Evolutionary conservation across 64 coral and sea anemone genomes (phyloP).

Genomic region (Cladopsammia gracilis): DNA sequence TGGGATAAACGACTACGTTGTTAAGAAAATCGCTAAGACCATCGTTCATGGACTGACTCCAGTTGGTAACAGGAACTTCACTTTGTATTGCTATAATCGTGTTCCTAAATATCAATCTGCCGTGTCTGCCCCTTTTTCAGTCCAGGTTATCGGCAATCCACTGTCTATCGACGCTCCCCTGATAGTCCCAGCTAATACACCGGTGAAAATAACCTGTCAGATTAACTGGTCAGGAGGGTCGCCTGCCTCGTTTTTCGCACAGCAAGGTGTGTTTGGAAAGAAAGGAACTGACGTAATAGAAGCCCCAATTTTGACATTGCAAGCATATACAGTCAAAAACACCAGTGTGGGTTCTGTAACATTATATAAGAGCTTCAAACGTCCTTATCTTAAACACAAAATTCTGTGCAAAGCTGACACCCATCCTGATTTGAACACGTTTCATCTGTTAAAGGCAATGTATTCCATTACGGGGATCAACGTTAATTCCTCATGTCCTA

Average conservation of each 20-base stretch:
- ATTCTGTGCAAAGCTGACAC: neutral
- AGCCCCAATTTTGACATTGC: neutral
- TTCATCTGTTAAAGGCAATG: neutral
- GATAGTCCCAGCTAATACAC: neutral
- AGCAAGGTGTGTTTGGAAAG: neutral
- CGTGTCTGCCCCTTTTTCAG: neutral
- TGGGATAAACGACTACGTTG: neutral
- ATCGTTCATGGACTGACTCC: neutral
- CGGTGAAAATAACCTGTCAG: neutral
- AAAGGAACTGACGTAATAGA: slow-evolving; percentile 26
- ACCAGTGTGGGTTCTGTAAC: neutral
- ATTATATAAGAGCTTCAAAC: neutral
- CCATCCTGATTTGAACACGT: slow-evolving; percentile 17
- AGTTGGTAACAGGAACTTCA: neutral
- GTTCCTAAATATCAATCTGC: neutral
- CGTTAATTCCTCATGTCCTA: neutral
- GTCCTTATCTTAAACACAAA: neutral
- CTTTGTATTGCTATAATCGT: slow-evolving; percentile 31
- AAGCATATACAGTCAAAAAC: neutral
- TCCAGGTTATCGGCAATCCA: slow-evolving; percentile 30
- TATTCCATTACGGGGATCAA: neutral
- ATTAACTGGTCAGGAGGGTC: slow-evolving; percentile 11
- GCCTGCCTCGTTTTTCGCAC: slow-evolving; percentile 7
- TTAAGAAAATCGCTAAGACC: neutral
- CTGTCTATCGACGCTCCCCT: slow-evolving; percentile 2